These are phyloP conservation scores for Siphonodentalium dalli DNA, from an alignment of 2,888 invertebrate genomes.

Conservation along the genomic window DNA sequence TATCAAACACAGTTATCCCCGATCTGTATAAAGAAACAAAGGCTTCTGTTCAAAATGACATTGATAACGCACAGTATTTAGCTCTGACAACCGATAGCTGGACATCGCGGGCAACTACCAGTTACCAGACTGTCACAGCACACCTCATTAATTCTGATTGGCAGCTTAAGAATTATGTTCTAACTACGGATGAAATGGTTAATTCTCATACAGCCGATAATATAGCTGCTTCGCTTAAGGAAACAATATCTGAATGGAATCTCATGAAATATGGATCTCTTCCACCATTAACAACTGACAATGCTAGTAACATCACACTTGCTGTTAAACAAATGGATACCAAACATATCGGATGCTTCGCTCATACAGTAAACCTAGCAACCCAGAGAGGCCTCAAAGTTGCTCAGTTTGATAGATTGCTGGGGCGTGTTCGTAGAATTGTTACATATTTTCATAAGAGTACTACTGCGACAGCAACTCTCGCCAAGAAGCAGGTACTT, in stretches of 20 bases:
- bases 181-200: too few relatives aligned
- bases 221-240: too few relatives aligned
- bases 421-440: not conserved
- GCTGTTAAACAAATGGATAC: too few relatives aligned
- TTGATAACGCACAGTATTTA: not conserved
- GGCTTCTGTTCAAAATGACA: not conserved
- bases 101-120: not conserved
- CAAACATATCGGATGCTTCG: too few relatives aligned
- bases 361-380: too few relatives aligned
- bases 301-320: too few relatives aligned
- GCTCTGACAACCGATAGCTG: not conserved
- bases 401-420: not conserved
- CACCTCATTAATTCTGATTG: too few relatives aligned
- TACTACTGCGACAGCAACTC: not conserved
- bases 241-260: too few relatives aligned
- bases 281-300: too few relatives aligned
- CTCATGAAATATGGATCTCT: too few relatives aligned
- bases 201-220: too few relatives aligned
- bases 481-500: not conserved
- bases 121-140: not conserved
- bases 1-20: not conserved
- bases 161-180: too few relatives aligned
- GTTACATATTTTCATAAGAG: not conserved
- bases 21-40: not conserved
- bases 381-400: not conserved